Evolutionary conservation across 2,113 vertebrate genomes (phyloP), one percentile per base, ranked within the genome.

Genomic region (Pavo muticus): DNA sequence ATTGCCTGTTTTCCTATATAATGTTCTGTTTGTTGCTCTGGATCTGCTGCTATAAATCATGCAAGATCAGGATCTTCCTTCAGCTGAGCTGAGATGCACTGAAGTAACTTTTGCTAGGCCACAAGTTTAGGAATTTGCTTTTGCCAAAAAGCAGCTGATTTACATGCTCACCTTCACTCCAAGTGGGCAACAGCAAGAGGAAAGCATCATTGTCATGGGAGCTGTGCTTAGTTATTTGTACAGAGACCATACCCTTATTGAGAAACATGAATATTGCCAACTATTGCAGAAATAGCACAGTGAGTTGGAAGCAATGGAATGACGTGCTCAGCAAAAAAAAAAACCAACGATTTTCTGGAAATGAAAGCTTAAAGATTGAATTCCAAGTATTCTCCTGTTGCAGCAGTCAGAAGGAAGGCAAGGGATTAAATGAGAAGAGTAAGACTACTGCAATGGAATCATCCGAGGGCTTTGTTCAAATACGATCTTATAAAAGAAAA

Each of bases 31-130:
- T 87, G 39, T 57, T 88, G 52, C 56, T 78, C 68, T 52, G 6
- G 56, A 29, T 79, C 37, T 76, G 71, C 50, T 82, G 17, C 59
- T 80, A 63, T 91, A 91, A 96, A 94, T 88, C 64, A 80, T 75
- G 24, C 64, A 94, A 57, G 68, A 32, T 76, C 64, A 92, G 64
- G 64, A 24, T 76, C 35, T 64, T 94, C 40, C 27, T 86, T 29
- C 56, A 70, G 72, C 57, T 87, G 16, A 40, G 60, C 30, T 32
- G 23, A 70, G 45, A 27, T 30, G 21, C 0, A 1, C 67, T 82
- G n/a, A 47, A 80, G 20, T 30, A 61, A 48, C 27, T 94, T 94
- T 94, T 93, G 14, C 61, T 60, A 44, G 69, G 69, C 77, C 84
- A 40, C 2, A 32, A 47, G 9, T 52, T 85, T 15, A 69, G 32